Base-by-base conservation (phyloP, 1,140 invertebrate species). In the Forficula auricularia region DNA sequence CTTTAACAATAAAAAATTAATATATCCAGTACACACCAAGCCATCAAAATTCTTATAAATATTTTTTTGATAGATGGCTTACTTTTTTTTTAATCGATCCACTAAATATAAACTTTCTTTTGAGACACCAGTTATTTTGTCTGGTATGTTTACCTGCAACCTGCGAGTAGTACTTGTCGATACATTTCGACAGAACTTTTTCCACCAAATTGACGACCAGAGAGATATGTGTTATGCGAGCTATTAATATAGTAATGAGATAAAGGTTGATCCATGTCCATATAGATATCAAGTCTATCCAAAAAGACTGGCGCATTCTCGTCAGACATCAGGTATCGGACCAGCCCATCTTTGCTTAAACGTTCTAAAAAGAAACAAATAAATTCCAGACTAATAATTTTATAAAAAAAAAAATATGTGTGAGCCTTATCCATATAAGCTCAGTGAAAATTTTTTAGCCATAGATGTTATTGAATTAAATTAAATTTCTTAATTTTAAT, bases 241-340 rank as follows among this genome's bases (percentile, higher is more conserved):
- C 90, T 96, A 70, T 98, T 99, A 51, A 98, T 98, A 60, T 97
- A 98, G 66, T 98, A 99, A 60, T 98, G 94, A 27, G 85, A 75
- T 15, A 98, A 58, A 0, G 95, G 90, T 57, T 98, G 91, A 59
- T 98, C 92, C 94, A 98, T 98, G 51, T 98, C 92, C 82, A 86
- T 95, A 58, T 97, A 97, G 50, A 92, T 83, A 55, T 98, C 94
- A 39, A 97, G 68, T 14, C 91, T 71, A 64, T 98, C 94, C 36
- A 98, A 67, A 65, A 98, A 98, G 37, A 98, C 95, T 0, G 95
- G 94, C 0, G 95, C 89, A 65, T 98, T 98, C 62, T 98, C 95
- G 64, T 98, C 95, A 0, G 92, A 97, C 90, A 98, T 97, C 37
- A 98, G 68, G 66, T 97, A 98, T 36, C 90, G 77, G 62, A 94